A percentile compares a stretch with the other conserved stretches of the same genome.
phyloP scores from a whole-genome alignment of 2,113 vertebrate genomes.

The Heloderma charlesbogerti region DNA sequence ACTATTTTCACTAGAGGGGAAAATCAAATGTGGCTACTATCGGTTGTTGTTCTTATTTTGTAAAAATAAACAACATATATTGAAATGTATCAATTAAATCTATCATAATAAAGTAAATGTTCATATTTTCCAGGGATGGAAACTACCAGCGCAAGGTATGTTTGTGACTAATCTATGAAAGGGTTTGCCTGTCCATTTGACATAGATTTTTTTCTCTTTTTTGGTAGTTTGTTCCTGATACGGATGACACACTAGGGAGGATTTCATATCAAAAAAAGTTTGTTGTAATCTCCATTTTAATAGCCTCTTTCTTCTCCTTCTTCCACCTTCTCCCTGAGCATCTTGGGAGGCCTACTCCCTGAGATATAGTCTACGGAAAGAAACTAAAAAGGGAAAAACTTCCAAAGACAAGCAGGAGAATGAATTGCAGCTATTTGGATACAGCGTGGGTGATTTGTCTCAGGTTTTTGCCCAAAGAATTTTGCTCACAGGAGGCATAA shows the following conservation, averaged over 20 bases:
- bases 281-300: not conserved
- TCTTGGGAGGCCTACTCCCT: not conserved
- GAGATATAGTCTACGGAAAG: not conserved
- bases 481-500: not conserved
- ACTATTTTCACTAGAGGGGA: not conserved
- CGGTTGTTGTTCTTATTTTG: not conserved
- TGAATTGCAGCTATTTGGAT: conserved; percentile 14
- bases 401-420: not conserved
- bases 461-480: not conserved
- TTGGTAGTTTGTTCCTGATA: not conserved
- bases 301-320: not conserved
- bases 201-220: not conserved
- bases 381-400: not conserved
- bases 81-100: not conserved
- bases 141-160: not conserved
- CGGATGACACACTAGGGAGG: not conserved
- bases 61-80: not conserved
- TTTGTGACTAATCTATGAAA: not conserved
- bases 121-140: not conserved
- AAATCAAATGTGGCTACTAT: not conserved
- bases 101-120: not conserved
- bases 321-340: not conserved
- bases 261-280: not conserved
- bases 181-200: not conserved
- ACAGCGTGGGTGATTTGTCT: conserved; percentile 15